phyloP scores from a whole-genome alignment of 1,140 invertebrate species.

The Bombus consobrinus region DNA sequence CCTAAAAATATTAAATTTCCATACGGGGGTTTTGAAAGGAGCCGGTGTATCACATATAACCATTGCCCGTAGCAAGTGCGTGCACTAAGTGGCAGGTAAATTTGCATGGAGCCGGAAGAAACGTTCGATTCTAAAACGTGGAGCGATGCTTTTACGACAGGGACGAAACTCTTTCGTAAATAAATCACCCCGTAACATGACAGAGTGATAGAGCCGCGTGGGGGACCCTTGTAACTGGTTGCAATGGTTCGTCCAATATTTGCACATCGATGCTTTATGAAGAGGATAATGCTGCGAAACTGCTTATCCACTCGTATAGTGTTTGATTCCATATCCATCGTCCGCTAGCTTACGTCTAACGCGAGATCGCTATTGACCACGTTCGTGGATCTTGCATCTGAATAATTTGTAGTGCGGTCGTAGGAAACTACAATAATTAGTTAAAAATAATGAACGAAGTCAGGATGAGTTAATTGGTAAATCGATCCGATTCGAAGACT shows the following conservation, averaged over 20 bases:
- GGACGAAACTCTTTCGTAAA: constrained; percentile 26
- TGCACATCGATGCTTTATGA: constrained; percentile 40
- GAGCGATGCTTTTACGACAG: constrained; percentile 9
- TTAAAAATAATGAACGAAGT: too few relatives aligned
- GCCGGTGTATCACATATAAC: neutral
- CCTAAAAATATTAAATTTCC: constrained; percentile 9
- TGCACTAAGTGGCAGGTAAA: constrained; percentile 33
- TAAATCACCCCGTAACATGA: constrained; percentile 15
- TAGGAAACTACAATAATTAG: neutral
- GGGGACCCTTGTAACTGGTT: neutral
- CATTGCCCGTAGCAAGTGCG: constrained; percentile 12
- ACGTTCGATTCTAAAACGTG: constrained; percentile 39
- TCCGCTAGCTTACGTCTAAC: neutral
- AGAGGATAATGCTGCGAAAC: constrained; percentile 20
- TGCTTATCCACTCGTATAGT: constrained; percentile 24
- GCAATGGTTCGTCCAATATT: constrained; percentile 38
- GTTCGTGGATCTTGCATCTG: neutral
- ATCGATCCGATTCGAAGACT: neutral
- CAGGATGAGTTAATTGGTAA: neutral
- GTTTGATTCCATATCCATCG: constrained; percentile 23
- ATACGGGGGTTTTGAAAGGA: neutral
- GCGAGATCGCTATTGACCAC: constrained; percentile 1
- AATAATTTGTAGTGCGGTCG: neutral
- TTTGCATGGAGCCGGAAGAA: constrained; percentile 47
- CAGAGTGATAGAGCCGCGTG: neutral